Evolutionary conservation across 2,797 vertebrate genomes (phyloP).

Genomic region (Aselliscus stoliczkanus): DNA sequence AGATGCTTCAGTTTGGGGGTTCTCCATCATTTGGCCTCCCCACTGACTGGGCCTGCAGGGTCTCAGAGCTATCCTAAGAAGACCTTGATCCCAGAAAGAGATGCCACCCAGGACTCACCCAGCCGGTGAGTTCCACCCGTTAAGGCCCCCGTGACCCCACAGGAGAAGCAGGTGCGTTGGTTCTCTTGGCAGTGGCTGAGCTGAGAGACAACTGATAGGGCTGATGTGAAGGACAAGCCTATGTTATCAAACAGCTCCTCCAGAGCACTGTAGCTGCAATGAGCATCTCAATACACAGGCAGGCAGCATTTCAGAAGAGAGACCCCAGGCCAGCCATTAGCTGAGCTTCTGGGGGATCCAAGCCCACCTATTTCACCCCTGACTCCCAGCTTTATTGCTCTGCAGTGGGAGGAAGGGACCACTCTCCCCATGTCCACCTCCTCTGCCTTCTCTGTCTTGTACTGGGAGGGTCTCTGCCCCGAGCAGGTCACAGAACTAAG

Average conservation of each 20-base stretch:
- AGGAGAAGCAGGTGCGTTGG: not conserved
- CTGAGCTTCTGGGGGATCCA: not conserved
- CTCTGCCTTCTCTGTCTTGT: not conserved
- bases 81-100: not conserved
- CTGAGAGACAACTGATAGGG: not conserved
- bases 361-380: not conserved
- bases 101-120: not conserved
- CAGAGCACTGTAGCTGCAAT: not conserved
- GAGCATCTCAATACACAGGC: accelerated
- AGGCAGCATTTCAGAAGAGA: not conserved
- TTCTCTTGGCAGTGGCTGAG: not conserved
- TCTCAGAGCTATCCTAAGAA: not conserved
- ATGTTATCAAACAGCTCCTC: not conserved
- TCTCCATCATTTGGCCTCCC: not conserved
- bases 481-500: not conserved
- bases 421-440: not conserved
- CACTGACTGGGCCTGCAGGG: not conserved
- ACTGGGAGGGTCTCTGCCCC: not conserved
- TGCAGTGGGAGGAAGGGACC: not conserved
- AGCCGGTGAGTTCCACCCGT: not conserved
- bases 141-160: not conserved
- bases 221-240: not conserved
- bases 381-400: not conserved
- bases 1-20: not conserved
- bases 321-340: not conserved